Evolutionary conservation across 92 coral and sea anemone species (phyloP).

Genomic region (Porites cylindrica): DNA sequence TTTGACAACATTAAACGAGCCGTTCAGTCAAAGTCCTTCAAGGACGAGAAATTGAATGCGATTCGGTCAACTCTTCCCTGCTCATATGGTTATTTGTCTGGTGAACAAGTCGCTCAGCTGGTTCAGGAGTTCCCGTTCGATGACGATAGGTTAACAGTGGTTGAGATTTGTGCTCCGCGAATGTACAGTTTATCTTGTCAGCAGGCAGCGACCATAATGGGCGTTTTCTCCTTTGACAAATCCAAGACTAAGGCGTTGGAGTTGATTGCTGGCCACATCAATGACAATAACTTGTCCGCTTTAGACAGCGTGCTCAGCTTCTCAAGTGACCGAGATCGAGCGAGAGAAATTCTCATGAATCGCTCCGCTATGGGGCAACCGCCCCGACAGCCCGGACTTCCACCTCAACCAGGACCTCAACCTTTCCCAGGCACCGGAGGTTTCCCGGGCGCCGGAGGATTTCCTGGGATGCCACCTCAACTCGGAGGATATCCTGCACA

Average conservation of each 20-base stretch:
- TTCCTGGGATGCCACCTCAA: slow-evolving; percentile 16
- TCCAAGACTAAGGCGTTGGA: slow-evolving; percentile 61
- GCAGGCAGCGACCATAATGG: slow-evolving; percentile 56
- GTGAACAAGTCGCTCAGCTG: slow-evolving; percentile 74
- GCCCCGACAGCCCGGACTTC: slow-evolving; percentile 22
- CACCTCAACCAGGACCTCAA: slow-evolving; percentile 27
- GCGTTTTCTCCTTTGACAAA: slow-evolving; percentile 64
- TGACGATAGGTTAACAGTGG: slow-evolving; percentile 66
- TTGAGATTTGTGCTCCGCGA: slow-evolving; percentile 60
- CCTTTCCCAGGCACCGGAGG: slow-evolving; percentile 8
- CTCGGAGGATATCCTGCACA: neutral
- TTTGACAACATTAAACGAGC: slow-evolving; percentile 51
- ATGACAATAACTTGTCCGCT: slow-evolving; percentile 50
- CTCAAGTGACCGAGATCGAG: slow-evolving; percentile 48
- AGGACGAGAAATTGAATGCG: slow-evolving; percentile 59
- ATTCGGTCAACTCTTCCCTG: slow-evolving; percentile 38
- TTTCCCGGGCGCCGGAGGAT: slow-evolving; percentile 23
- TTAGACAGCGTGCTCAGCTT: slow-evolving; percentile 61
- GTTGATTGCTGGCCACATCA: slow-evolving; percentile 48
- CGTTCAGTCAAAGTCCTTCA: slow-evolving; percentile 48
- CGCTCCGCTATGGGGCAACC: slow-evolving; percentile 10
- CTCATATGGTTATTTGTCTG: slow-evolving; percentile 54
- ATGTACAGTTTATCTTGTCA: slow-evolving; percentile 54
- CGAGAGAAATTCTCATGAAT: slow-evolving; percentile 48
- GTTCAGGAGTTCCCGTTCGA: slow-evolving; percentile 66